Base-by-base conservation (phyloP, 2,113 vertebrate species). In the Tyrannus savana region DNA sequence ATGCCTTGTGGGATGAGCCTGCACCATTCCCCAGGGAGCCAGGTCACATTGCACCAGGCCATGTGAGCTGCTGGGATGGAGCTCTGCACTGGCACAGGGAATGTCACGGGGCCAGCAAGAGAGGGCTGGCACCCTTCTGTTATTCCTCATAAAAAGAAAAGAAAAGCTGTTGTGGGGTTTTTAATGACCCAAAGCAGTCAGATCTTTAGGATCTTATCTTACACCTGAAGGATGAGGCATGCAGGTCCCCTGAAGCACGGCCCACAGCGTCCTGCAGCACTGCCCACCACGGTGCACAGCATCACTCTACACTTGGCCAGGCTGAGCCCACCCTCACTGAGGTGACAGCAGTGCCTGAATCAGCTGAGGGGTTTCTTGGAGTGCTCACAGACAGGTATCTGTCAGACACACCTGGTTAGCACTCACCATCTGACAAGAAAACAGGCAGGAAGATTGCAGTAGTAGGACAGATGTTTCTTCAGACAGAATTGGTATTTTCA, bases 201-300 rank as follows among this genome's bases (percentile, higher is more conserved):
- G 58, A 15, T 18, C 8, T 55, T 46, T 7, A 53, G 23, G 64
- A 72, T 30, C 92, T 74, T 50, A 21, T 52, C 30, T 87, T 8
- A 9, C 9, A 12, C 24, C 59, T 41, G 17, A 84, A 87, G 76
- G 37, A 49, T 0, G 0, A 49, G 22, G 2, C 25, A 41, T 62
- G 28, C 46, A 62, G 8, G 9, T 46, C 35, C 35, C 21, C 67
- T 58, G 18, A 44, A 66, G 33, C 49, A 12, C 37, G 58, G 19
- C 24, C n/a, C 0, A 0, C 55, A 1, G 15, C 52, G 33, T 23
- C 39, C 79, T 58, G 25, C 50, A 79, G 53, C 49, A 3, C 30
- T 80, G 22, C 27, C 58, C 2, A 1, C 23, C 0, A 0, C 0
- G 1, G 41, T 14, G 52, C 64, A 19, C 6, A 1, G 27, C 30